These are phyloP conservation scores for Apostichopus leukothele DNA, from an alignment of 53 echinoderm and acorn worm species.

Conservation along the genomic window DNA sequence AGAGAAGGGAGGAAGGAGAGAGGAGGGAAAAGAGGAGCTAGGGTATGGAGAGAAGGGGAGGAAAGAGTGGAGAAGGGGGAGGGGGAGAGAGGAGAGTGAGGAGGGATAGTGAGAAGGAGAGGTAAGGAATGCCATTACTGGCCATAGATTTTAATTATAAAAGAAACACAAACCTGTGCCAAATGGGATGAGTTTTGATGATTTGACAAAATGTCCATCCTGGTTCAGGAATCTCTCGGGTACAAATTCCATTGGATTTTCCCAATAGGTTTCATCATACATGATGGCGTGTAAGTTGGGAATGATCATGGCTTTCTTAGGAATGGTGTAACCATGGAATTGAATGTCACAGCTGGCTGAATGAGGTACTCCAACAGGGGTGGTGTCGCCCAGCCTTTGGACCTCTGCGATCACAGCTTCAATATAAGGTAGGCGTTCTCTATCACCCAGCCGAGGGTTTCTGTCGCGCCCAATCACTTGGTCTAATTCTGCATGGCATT, in stretches of 20 bases:
- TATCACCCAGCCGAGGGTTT: constrained; percentile 2
- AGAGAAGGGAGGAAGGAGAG: constrained; percentile 2
- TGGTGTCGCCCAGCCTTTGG: constrained; percentile 24
- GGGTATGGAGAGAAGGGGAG: background rate
- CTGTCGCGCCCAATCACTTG: constrained; percentile 43
- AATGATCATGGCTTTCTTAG: constrained; percentile 49
- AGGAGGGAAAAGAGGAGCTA: background rate
- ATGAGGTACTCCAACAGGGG: constrained; percentile 49
- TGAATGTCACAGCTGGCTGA: constrained; percentile 13
- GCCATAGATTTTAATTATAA: too few species aligned
- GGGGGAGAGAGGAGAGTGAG: background rate
- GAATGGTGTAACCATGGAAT: constrained; percentile 41
- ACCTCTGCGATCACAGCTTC: constrained; percentile 46
- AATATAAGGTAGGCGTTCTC: constrained; percentile 25
- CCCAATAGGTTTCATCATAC: constrained; percentile 33
- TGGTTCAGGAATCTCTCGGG: constrained; percentile 50
- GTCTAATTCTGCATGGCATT: constrained; percentile 38
- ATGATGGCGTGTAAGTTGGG: constrained; percentile 33
- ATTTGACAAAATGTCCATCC: constrained; percentile 41
- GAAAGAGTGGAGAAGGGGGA: background rate
- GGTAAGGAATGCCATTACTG: background rate
- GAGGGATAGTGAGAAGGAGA: background rate
- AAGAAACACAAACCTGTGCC: constrained; percentile 28
- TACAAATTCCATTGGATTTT: constrained; percentile 33
- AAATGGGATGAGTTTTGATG: constrained; percentile 40